Evolutionary conservation across 2,113 vertebrate species (phyloP).

Genomic region (Catharus fuscescens): DNA sequence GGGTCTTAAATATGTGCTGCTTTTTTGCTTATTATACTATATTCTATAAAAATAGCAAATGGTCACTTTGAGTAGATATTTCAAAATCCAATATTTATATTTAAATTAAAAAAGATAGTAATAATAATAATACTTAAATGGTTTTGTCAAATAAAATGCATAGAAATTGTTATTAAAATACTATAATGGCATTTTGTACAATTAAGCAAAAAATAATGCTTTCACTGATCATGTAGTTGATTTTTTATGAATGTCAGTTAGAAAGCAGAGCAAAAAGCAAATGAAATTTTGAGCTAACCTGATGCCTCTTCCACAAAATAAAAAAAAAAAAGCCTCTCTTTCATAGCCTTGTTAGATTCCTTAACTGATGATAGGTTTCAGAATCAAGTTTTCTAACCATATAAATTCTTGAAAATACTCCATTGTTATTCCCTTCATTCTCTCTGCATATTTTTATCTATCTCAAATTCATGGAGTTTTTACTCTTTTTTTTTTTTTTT

Average conservation of each 20-base stretch:
- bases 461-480: not conserved
- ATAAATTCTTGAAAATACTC: not conserved
- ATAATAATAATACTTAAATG: not conserved
- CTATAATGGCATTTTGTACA: not conserved
- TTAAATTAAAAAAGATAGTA: conserved; percentile 1
- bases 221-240: not conserved
- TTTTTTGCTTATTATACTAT: not conserved
- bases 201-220: not conserved
- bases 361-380: not conserved
- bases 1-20: not conserved
- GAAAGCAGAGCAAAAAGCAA: not conserved
- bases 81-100: not conserved
- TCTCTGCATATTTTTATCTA: not conserved
- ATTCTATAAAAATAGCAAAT: not conserved
- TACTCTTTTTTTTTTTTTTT: too few species aligned
- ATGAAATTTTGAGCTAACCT: not conserved
- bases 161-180: not conserved
- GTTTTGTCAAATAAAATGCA: not conserved
- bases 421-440: not conserved
- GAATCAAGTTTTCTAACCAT: not conserved
- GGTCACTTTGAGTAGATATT: not conserved
- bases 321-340: not conserved
- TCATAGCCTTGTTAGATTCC: not conserved
- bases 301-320: not conserved
- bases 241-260: not conserved